Percentiles rank a stretch among this genome's conserved stretches.
These are phyloP conservation scores for Conistra vaccinii DNA, from an alignment of 2,888 invertebrate genomes.

Conservation along the genomic window DNA sequence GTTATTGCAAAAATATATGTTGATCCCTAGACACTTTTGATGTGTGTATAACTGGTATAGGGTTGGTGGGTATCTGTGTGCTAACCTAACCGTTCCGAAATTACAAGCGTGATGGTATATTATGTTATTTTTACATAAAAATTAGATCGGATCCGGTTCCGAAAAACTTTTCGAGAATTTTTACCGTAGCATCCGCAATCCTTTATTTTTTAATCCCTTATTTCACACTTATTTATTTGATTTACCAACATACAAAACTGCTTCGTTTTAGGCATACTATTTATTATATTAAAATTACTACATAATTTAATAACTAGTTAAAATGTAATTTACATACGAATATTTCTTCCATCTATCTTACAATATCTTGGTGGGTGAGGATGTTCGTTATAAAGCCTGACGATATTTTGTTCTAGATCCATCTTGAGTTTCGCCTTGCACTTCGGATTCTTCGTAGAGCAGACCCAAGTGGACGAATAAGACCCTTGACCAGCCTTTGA, in stretches of 20 bases:
- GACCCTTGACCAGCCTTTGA: constrained; percentile 43
- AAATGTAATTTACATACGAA: too few species aligned
- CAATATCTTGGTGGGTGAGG: constrained; percentile 39
- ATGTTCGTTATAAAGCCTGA: constrained; percentile 39
- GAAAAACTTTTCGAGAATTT: background rate
- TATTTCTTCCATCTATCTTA: background rate
- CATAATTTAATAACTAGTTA: too few species aligned
- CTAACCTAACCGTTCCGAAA: too few species aligned
- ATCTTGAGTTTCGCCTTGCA: constrained; percentile 62
- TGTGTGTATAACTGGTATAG: too few species aligned
- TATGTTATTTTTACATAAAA: too few species aligned
- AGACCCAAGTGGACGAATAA: constrained; percentile 55
- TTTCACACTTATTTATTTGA: background rate
- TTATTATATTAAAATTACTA: too few species aligned
- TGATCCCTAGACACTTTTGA: too few species aligned
- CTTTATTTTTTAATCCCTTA: constrained; percentile 14
- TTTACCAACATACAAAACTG: background rate
- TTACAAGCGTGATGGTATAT: too few species aligned
- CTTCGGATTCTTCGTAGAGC: constrained; percentile 59
- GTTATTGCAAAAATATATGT: too few species aligned
- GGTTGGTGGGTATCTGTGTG: too few species aligned
- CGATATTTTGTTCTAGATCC: constrained; percentile 23
- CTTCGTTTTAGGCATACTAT: too few species aligned
- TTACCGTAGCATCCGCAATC: background rate
- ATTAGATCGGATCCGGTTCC: background rate